Evolutionary conservation across 2,888 invertebrate genomes (phyloP), one percentile per base, ranked within the genome.

Genomic region (Elegia similella): DNA sequence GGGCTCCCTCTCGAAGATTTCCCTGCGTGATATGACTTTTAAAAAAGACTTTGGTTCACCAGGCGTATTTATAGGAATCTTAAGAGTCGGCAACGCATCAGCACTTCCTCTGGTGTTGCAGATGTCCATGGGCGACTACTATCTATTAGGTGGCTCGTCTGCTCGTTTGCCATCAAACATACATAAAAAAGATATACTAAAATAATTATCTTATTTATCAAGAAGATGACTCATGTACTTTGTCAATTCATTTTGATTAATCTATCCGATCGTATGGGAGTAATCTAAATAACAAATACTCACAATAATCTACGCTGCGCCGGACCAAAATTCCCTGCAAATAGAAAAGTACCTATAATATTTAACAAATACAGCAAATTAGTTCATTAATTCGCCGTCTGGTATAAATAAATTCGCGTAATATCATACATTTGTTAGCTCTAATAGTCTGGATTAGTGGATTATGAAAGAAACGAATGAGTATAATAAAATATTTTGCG

Each of bases 281-380:
- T 42, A 42, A 43, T 29, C 13, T 30, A 46, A 46, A 43, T 46
- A 52, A 13, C n/a, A n/a, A n/a, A 3, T 42, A 76, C 76, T 74
- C 63, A 76, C 76, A 59, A 48, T 65, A 55, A 56, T 75, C 75
- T 16, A 54, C 62, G 63, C 70, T 74, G 50, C 73, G 66, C 58
- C 65, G 67, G 55, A 58, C 42, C 8, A 56, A 61, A 17, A 62
- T 58, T 57, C 48, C 56, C 67, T 68, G 68, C 60, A 68, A 72
- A 61, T 57, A 62, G 61, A 30, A 59, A 50, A 56, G 57, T 42
- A 43, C 53, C 32, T 23, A 23, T 5, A 38, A 12, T 3, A 38
- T 38, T 38, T 38, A 38, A n/a, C 12, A n/a, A 38, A 38, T 38
- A 38, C 6, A 38, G 12, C 12, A n/a, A 12, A 38, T 38, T 38